phyloP scores from a whole-genome alignment of 2,797 vertebrate species.

The Mormyrops boulengeri region DNA sequence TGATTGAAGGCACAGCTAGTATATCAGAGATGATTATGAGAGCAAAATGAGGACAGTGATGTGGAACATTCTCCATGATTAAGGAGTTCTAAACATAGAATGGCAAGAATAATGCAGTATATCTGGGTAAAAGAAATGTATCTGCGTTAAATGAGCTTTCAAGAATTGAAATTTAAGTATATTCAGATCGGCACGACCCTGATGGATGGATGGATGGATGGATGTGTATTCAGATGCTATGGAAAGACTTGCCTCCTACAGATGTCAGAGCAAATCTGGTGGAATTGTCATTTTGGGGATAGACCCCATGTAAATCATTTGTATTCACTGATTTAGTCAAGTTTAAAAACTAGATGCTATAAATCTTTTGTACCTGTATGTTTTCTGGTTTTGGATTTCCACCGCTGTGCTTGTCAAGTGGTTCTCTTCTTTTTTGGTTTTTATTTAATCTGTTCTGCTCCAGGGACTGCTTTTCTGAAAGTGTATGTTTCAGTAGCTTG shows the following conservation, averaged over 20 bases:
- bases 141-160: background rate
- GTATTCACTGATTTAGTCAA: background rate
- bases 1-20: background rate
- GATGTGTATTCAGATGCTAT: background rate
- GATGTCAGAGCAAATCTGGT: background rate
- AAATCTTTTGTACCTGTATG: background rate
- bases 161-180: background rate
- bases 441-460: constrained; percentile 8
- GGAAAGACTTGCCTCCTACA: background rate
- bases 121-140: background rate
- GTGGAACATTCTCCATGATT: background rate
- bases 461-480: background rate
- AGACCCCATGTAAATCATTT: background rate
- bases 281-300: background rate
- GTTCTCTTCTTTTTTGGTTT: background rate
- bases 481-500: background rate
- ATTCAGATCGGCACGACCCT: background rate
- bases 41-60: background rate
- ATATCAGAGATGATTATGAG: background rate
- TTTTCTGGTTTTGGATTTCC: background rate
- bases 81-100: background rate
- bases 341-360: background rate
- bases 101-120: background rate
- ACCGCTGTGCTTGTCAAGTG: background rate
- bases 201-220: background rate